Percentiles rank a stretch among this genome's conserved stretches.
These are phyloP conservation scores for Lasiurus cinereus DNA, from an alignment of 2,113 vertebrate species.

Conservation along the genomic window DNA sequence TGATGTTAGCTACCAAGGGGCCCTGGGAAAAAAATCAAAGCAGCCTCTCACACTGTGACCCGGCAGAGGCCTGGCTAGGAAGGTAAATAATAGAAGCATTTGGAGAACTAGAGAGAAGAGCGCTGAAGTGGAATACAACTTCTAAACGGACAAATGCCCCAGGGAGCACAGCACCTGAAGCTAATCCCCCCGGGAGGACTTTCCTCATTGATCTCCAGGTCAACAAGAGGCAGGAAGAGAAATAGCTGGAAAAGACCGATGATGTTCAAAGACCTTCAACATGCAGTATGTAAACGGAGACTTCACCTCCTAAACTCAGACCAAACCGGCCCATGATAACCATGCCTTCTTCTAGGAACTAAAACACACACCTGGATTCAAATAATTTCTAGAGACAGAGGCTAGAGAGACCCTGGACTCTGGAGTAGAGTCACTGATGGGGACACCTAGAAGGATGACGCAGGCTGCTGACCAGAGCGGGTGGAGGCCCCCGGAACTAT, in stretches of 20 bases:
- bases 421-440: background rate
- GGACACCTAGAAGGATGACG: background rate
- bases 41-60: background rate
- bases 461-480: rapidly evolving
- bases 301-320: background rate
- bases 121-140: rapidly evolving
- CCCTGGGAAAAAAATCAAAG: background rate
- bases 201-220: no score
- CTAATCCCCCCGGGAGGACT: background rate
- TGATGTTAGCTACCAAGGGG: background rate
- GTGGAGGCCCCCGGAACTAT: background rate
- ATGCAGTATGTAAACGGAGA: background rate
- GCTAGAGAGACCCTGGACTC: background rate
- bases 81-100: background rate
- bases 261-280: background rate
- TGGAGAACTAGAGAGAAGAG: background rate
- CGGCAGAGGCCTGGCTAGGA: no score
- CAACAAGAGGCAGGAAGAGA: background rate
- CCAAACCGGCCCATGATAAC: background rate
- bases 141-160: background rate
- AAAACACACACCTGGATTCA: background rate
- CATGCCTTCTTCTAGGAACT: background rate
- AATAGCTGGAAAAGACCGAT: background rate
- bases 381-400: background rate
- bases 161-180: background rate